Evolutionary conservation across 2,113 vertebrate genomes (phyloP).

Genomic region (Glaucomys volans): DNA sequence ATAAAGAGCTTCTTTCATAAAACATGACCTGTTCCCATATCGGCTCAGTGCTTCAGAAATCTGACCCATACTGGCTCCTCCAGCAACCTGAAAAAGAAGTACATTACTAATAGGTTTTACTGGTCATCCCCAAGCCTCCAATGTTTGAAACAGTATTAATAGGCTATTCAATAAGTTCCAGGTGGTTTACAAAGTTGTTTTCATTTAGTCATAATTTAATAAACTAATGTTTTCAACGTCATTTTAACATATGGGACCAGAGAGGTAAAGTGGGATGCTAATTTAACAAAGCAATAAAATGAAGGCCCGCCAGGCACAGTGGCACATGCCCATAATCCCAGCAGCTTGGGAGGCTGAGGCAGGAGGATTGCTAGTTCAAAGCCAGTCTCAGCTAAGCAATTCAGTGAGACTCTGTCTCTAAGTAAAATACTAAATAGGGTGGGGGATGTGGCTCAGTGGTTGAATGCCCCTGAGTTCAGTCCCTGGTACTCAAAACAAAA

Average conservation of each 20-base stretch:
- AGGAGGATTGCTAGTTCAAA: too few species aligned
- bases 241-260: background rate
- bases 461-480: too few species aligned
- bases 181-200: background rate
- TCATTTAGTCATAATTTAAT: background rate
- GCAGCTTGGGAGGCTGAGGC: too few species aligned
- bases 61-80: constrained; percentile 93
- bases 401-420: too few species aligned
- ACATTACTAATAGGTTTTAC: background rate
- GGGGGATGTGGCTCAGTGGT: too few species aligned
- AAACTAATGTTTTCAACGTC: background rate
- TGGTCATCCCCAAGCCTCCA: too few species aligned
- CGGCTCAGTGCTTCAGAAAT: constrained; percentile 93
- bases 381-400: too few species aligned
- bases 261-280: background rate
- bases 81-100: constrained; percentile 90
- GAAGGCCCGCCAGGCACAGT: background rate
- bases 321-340: too few species aligned
- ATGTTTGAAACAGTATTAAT: background rate
- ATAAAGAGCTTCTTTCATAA: constrained; percentile 93
- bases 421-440: too few species aligned
- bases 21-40: constrained; percentile 93
- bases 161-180: background rate
- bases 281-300: background rate
- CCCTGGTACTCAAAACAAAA: background rate